Evolutionary conservation across 92 coral and sea anemone species (phyloP).

Genomic region (Blastomussa wellsi): DNA sequence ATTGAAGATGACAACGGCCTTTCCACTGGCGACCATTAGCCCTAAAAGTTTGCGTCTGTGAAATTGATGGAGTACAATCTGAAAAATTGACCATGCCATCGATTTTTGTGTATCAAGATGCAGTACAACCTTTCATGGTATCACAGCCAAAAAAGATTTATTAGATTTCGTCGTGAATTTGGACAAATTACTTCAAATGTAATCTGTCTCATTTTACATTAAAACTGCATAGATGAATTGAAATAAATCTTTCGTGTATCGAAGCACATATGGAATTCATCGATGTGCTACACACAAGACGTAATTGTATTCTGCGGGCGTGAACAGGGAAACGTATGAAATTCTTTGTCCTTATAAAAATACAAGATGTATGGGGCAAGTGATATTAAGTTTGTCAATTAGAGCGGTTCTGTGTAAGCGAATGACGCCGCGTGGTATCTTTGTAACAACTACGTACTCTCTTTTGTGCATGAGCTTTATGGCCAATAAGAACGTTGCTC

Average conservation of each 20-base stretch:
- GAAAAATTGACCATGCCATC: neutral
- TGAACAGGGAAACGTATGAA: constrained; percentile 21
- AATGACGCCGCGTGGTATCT: neutral
- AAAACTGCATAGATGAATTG: constrained; percentile 5
- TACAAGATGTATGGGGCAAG: constrained; percentile 22
- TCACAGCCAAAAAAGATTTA: neutral
- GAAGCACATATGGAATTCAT: constrained; percentile 44
- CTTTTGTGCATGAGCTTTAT: neutral
- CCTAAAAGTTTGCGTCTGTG: constrained; percentile 3
- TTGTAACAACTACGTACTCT: neutral
- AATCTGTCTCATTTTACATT: constrained; percentile 2
- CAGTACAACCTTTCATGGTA: neutral
- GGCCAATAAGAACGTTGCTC: constrained; percentile 21
- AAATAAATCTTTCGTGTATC: constrained; percentile 14
- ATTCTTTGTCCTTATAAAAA: constrained; percentile 27
- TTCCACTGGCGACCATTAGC: neutral
- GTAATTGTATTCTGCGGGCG: constrained; percentile 18
- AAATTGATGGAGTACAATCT: neutral
- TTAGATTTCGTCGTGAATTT: neutral
- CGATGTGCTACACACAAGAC: constrained; percentile 9
- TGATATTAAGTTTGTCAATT: neutral
- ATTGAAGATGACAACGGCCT: constrained; percentile 3
- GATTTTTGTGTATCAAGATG: neutral
- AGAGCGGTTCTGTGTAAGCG: neutral
- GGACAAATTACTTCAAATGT: neutral